Base-by-base conservation (phyloP, 2,888 invertebrate genomes). In the Zootermopsis nevadensis region DNA sequence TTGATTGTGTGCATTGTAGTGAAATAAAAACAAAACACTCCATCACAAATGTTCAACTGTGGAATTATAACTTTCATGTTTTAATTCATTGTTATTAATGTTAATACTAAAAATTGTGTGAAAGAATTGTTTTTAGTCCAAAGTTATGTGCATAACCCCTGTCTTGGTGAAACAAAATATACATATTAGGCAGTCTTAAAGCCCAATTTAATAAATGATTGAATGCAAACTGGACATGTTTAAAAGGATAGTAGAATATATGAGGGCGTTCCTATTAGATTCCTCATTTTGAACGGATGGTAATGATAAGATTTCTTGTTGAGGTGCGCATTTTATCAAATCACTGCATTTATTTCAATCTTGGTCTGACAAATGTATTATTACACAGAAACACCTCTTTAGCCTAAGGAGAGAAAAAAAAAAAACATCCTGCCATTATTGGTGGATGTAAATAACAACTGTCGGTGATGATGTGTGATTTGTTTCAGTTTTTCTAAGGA, bases 401-500 rank as follows among this genome's bases (percentile, higher is more conserved):
- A 82, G 82, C 82, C 74, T 82, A 82, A 55, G 72, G 67, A 81
- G n/a, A 48, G 27, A 60, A n/a, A 60, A 80, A 82, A 82, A n/a
- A 35, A 30, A 76, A 82, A 38, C 82, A 80, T 82, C 76, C 74
- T 82, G 74, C 74, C 74, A 27, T n/a, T 60, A 31, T 27, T 82
- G 74, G 74, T 76, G 76, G 82, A 60, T 53, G 55, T 82, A 35
- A 55, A 74, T 82, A 82, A 55, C 74, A 60, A 66, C 79, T 79
- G 60, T 79, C 79, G 53, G 79, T 79, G 76, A 82, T 35, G 55
- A 82, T 76, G 82, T 76, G 82, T 55, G 82, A 74, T 82, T 82
- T 82, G 76, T 82, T 82, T 82, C 33, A 82, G 42, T 74, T 82
- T 82, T 82, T 82, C 82, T 82, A 82, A 82, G 82, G 82, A 82